Percentiles rank a stretch among this genome's conserved stretches.
Conservation (phyloP, 1,140 invertebrate genomes). For the Leptonema lineaticorne region DNA sequence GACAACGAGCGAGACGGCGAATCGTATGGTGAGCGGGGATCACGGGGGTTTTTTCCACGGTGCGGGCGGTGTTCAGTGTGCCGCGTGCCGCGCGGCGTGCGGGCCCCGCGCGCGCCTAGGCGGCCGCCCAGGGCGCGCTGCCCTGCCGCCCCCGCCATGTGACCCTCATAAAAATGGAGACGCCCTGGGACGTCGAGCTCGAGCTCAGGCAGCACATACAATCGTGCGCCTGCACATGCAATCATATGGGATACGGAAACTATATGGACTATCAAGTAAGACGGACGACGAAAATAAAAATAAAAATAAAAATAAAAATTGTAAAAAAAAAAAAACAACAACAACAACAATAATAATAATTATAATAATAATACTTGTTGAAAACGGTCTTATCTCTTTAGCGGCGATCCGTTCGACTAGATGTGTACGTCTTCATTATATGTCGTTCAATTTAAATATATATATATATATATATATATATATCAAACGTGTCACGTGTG, state of each 20-base stretch:
- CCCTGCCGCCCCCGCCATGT: conserved; percentile 26
- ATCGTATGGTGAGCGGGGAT: not conserved
- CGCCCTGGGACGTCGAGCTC: conserved; percentile 56
- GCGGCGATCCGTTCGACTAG: too few species aligned
- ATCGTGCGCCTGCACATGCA: conserved; percentile 82
- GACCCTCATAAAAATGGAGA: conserved; percentile 52
- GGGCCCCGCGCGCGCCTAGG: conserved; percentile 37
- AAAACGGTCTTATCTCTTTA: too few species aligned
- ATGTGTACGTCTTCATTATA: too few species aligned
- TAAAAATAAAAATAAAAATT: too few species aligned
- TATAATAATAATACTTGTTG: too few species aligned
- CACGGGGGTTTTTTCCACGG: not conserved
- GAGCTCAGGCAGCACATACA: conserved; percentile 84
- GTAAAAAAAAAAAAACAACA: too few species aligned
- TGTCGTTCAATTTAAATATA: too few species aligned
- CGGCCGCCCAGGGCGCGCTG: conserved; percentile 44
- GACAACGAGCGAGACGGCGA: not conserved
- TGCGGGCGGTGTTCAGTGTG: conserved; percentile 3
- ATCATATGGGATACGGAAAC: conserved; percentile 89
- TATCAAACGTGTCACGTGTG: too few species aligned
- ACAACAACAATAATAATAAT: too few species aligned
- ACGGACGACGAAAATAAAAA: too few species aligned
- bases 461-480: too few species aligned
- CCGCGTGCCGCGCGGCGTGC: conserved; percentile 23
- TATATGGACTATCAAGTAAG: conserved; percentile 86